These are phyloP conservation scores for Coptodon rendalli DNA, from an alignment of 2,113 vertebrate species.

Conservation along the genomic window DNA sequence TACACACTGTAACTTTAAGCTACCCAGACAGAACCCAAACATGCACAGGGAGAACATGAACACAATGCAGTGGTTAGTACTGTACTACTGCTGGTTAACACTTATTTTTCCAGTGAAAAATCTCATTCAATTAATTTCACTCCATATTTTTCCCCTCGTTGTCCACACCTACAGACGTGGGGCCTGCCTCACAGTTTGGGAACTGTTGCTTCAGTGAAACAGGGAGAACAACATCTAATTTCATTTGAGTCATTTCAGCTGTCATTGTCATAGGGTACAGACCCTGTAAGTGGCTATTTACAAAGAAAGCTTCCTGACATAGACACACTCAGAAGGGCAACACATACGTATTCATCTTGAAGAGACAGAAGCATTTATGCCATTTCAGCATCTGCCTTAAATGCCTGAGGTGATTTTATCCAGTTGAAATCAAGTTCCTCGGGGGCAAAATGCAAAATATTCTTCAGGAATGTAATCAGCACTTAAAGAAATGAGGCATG, in stretches of 20 bases:
- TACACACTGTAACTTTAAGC: background rate
- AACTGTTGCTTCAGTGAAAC: background rate
- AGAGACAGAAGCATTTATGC: background rate
- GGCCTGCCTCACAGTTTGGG: background rate
- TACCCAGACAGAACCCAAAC: background rate
- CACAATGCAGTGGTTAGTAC: background rate
- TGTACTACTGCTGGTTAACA: background rate
- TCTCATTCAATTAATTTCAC: background rate
- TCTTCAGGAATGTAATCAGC: background rate
- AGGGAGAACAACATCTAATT: background rate
- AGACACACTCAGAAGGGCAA: background rate
- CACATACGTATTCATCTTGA: background rate
- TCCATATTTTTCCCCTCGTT: background rate
- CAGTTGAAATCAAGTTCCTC: background rate
- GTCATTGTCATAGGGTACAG: background rate
- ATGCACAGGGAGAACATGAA: background rate
- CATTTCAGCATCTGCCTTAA: background rate
- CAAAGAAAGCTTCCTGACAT: background rate
- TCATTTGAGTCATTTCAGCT: background rate
- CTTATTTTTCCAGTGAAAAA: background rate
- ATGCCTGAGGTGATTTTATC: background rate
- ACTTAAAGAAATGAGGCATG: background rate
- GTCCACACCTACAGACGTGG: background rate
- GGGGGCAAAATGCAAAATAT: background rate
- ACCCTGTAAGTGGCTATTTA: background rate